Base-by-base conservation (phyloP, 2,797 vertebrate species). In the Xenentodon cancila region DNA sequence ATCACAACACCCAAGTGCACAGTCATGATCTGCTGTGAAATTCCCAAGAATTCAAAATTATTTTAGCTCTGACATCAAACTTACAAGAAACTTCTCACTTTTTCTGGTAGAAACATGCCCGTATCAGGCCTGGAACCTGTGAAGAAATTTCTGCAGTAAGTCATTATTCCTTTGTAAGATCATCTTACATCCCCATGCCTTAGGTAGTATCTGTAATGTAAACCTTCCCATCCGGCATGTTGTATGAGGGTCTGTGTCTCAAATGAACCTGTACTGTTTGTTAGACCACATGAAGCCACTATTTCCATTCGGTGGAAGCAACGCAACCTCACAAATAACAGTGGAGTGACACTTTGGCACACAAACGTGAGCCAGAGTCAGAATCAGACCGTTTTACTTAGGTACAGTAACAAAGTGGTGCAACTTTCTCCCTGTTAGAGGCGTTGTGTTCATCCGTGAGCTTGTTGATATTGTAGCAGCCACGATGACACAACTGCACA, bases 401-500 rank as follows among this genome's bases (percentile, higher is more conserved):
- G 16, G 48, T 54, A n/a, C 21, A 55, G 49, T 21, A 34, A 56
- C 53, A 71, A 68, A 43, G 11, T 34, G 0, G 27, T 32, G 16
- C 37, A 56, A 20, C 58, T 53, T 63, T 44, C 64, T 59, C 49
- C 37, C 30, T 50, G 49, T 37, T 16, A 22, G 34, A 64, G 48
- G 68, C 50, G 27, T 57, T 47, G 42, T 4, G 5, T 64, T 70
- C 62, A 54, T 59, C 42, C 50, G 49, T 7, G 2, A 16, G 8
- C 62, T 81, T 81, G 70, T 83, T 84, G 75, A 82, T 73, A 73
- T 30, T 69, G 71, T 40, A 37, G 59, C 60, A 84, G 80, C 73
- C 76, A 84, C 73, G 75, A 43, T 54, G 64, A 79, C 68, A 68
- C 51, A 73, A 80, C 25, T 56, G 59, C 59, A 59, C 77, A 84